Percentiles rank a stretch among this genome's conserved stretches.
These are phyloP conservation scores for Microcebus jonahi DNA, from an alignment of 2,113 vertebrate species.

Conservation along the genomic window DNA sequence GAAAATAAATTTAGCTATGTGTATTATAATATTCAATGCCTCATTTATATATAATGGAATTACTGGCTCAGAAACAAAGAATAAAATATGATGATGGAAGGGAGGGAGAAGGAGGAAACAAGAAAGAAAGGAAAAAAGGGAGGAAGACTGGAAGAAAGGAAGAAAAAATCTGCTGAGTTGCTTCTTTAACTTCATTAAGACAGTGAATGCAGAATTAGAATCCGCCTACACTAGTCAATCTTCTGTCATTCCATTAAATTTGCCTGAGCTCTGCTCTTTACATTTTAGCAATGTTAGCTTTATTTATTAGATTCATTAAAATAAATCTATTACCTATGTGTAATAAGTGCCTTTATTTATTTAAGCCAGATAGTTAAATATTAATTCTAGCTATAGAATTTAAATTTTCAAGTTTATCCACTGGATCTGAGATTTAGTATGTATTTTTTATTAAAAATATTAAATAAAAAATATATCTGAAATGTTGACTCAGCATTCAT, in stretches of 20 bases:
- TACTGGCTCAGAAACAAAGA: background rate
- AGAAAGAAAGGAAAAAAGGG: background rate
- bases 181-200: background rate
- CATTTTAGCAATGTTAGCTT: background rate
- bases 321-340: background rate
- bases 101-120: background rate
- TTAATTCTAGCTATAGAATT: background rate
- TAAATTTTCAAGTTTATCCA: background rate
- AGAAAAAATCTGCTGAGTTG: background rate
- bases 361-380: background rate
- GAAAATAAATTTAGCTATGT: background rate
- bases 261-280: background rate
- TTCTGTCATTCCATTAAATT: background rate
- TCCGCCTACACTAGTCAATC: background rate
- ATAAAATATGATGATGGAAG: background rate
- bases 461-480: background rate
- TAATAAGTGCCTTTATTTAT: background rate
- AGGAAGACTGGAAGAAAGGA: background rate
- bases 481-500: background rate
- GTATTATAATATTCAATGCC: background rate
- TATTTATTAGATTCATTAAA: slow-evolving; percentile 10
- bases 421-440: background rate
- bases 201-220: background rate
- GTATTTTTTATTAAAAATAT: background rate
- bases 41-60: background rate